A percentile compares a stretch with the other conserved stretches of the same genome.
Conservation (phyloP, 2,888 invertebrate genomes). For the Drosophila macrospina region DNA sequence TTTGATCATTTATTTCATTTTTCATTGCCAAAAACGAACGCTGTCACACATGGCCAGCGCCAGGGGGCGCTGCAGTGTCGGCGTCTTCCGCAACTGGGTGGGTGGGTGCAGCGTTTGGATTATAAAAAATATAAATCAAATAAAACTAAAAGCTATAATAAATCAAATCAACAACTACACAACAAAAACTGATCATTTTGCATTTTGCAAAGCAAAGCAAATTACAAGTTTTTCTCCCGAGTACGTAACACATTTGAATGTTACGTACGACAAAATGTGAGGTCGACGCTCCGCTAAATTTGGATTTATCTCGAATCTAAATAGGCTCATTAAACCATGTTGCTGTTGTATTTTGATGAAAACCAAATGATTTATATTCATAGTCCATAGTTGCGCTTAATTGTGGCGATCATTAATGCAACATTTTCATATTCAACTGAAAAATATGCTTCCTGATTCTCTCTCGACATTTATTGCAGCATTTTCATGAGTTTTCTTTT, state of each 20-base stretch:
- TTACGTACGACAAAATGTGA: constrained; percentile 3
- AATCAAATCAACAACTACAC: constrained; percentile 51
- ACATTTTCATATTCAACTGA: constrained; percentile 22
- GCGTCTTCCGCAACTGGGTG: constrained; percentile 33
- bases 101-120: constrained; percentile 9
- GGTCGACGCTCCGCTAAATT: constrained; percentile 24
- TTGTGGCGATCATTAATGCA: constrained; percentile 40
- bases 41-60: constrained; percentile 31
- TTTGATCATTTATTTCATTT: constrained; percentile 49
- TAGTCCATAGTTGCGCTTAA: constrained; percentile 22
- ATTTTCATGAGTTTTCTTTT: constrained; percentile 12
- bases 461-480: constrained; percentile 10
- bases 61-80: constrained; percentile 57
- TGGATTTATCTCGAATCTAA: constrained; percentile 4
- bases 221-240: constrained; percentile 20
- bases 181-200: constrained; percentile 19
- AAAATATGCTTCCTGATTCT: constrained; percentile 30
- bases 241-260: constrained; percentile 7
- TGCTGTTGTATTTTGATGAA: constrained; percentile 33
- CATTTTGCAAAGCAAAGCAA: too few species aligned
- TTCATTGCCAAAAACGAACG: constrained; percentile 68
- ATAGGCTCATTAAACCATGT: constrained; percentile 38
- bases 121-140: neutral
- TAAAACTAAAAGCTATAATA: constrained; percentile 39
- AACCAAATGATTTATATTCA: constrained; percentile 54